These are phyloP conservation scores for Synergus japonicus DNA, from an alignment of 2,888 invertebrate species.

Conservation along the genomic window DNA sequence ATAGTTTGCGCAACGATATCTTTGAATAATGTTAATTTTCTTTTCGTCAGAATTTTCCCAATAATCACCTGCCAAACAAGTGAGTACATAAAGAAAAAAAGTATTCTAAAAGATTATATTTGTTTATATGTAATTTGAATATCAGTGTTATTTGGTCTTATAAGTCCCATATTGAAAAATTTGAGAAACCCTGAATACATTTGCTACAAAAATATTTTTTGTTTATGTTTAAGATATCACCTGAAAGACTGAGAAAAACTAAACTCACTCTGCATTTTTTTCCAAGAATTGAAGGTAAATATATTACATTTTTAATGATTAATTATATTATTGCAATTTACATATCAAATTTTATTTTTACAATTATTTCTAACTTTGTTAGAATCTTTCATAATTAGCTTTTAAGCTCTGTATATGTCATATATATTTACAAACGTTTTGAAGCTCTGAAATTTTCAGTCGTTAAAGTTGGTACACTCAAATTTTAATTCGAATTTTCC, in stretches of 20 bases:
- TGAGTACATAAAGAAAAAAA: too few species aligned
- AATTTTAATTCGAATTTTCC: background rate
- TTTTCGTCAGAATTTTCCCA: too few species aligned
- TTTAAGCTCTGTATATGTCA: too few species aligned
- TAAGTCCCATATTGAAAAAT: background rate
- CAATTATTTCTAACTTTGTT: background rate
- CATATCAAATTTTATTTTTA: background rate
- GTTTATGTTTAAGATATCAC: background rate
- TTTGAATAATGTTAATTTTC: too few species aligned
- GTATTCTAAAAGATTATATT: too few species aligned
- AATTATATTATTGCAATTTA: background rate
- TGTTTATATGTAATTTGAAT: background rate
- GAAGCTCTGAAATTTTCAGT: background rate
- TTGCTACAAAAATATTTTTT: background rate
- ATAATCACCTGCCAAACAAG: too few species aligned
- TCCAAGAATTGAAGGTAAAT: background rate
- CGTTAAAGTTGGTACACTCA: background rate
- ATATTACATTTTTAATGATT: background rate
- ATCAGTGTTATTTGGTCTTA: background rate
- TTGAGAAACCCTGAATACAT: too few species aligned
- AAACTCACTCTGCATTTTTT: background rate
- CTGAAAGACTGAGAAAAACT: background rate
- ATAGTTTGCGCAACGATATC: too few species aligned
- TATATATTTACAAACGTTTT: too few species aligned
- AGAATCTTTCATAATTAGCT: too few species aligned